Percentiles rank a stretch among this genome's conserved stretches.
Conservation (phyloP, 2,888 invertebrate genomes). For the Sphinx pinastri region DNA sequence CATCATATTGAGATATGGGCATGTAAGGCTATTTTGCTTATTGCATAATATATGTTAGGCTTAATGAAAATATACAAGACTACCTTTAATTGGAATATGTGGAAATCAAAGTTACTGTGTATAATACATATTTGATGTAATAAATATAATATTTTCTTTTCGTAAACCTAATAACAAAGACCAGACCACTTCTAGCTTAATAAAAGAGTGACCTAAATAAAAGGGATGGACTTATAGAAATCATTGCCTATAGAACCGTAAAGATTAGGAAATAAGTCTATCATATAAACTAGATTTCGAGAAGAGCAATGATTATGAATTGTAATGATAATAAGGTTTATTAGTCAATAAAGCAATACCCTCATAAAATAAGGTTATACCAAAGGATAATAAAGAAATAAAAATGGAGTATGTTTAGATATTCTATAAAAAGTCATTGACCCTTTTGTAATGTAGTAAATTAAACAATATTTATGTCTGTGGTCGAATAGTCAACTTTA, state of each 20-base stretch:
- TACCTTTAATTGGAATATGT: too few species aligned
- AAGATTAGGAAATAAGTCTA: not conserved
- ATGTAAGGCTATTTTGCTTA: too few species aligned
- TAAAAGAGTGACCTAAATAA: not conserved
- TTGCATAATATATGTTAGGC: too few species aligned
- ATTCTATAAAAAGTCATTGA: not conserved
- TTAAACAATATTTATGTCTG: not conserved
- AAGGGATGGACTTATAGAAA: not conserved
- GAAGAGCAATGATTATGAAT: not conserved
- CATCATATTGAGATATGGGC: too few species aligned
- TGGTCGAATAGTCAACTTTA: too few species aligned
- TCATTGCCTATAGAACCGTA: not conserved
- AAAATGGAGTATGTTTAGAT: not conserved
- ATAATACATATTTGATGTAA: too few species aligned
- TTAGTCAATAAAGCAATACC: conserved; percentile 28
- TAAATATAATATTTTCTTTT: too few species aligned
- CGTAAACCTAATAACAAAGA: too few species aligned
- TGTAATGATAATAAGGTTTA: conserved; percentile 30
- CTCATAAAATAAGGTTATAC: conserved; percentile 16
- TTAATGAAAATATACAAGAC: too few species aligned
- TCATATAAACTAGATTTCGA: not conserved
- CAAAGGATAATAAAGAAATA: conserved; percentile 4
- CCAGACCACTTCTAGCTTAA: too few species aligned
- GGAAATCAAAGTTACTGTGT: too few species aligned
- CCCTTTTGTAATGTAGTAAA: not conserved